A percentile compares a stretch with the other conserved stretches of the same genome.
phyloP scores from a whole-genome alignment of 2,797 vertebrate genomes.

The Myotis findleyi region DNA sequence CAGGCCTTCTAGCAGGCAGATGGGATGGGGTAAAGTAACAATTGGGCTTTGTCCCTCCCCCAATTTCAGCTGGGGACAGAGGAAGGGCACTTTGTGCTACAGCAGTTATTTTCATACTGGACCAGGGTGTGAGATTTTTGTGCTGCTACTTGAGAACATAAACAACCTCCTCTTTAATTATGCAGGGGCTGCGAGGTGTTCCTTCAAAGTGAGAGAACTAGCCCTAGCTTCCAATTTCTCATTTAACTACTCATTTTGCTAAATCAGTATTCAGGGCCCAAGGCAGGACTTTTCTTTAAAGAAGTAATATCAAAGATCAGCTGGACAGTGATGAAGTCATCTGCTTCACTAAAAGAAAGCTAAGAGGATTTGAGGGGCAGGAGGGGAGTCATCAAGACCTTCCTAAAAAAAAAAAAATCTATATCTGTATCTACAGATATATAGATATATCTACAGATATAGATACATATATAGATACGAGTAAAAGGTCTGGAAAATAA shows the following conservation, averaged over 20 bases:
- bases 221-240: slow-evolving; percentile 40
- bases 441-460: too few species aligned
- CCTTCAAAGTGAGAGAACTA: slow-evolving; percentile 38
- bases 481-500: slow-evolving; percentile 31
- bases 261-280: slow-evolving; percentile 41
- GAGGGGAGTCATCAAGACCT: not conserved
- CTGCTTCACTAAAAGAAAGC: slow-evolving; percentile 38
- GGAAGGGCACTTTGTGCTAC: slow-evolving; percentile 56
- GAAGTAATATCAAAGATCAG: slow-evolving; percentile 48
- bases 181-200: not conserved
- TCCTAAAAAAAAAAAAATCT: not conserved
- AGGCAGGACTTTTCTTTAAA: slow-evolving; percentile 48
- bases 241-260: slow-evolving; percentile 11
- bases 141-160: slow-evolving; percentile 61
- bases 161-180: slow-evolving; percentile 44
- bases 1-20: slow-evolving; percentile 88
- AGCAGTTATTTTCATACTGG: slow-evolving; percentile 58
- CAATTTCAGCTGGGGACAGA: slow-evolving; percentile 63
- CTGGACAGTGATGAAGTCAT: slow-evolving; percentile 15
- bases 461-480: not conserved
- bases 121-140: slow-evolving; percentile 64
- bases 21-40: slow-evolving; percentile 76
- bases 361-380: not conserved
- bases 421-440: too few species aligned
- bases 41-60: slow-evolving; percentile 78